A percentile compares a stretch with the other conserved stretches of the same genome.
phyloP scores from a whole-genome alignment of 2,797 vertebrate genomes.

The Diceros bicornis region DNA sequence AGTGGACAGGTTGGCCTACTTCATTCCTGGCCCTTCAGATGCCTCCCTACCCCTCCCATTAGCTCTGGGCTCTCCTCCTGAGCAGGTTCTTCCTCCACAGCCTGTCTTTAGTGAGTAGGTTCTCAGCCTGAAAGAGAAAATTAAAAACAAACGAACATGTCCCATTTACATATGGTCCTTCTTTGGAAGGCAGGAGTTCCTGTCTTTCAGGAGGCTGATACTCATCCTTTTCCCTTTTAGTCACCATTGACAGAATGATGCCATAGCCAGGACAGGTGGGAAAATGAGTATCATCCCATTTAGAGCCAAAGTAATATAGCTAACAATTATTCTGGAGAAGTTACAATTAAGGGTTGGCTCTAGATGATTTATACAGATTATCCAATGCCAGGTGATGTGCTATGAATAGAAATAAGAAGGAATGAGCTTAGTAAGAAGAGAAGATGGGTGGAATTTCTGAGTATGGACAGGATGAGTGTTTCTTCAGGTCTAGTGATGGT shows the following conservation, averaged over 20 bases:
- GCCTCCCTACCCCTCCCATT: neutral
- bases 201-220: neutral
- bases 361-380: constrained; percentile 58
- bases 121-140: constrained; percentile 52
- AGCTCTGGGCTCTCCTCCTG: neutral
- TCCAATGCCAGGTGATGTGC: neutral
- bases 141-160: neutral
- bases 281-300: neutral
- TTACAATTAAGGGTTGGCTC: neutral
- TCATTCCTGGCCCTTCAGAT: neutral
- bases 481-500: neutral
- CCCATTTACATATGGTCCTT: neutral
- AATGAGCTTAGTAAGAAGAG: constrained; percentile 35
- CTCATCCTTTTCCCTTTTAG: neutral
- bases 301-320: neutral
- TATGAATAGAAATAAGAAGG: constrained; percentile 49
- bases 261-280: neutral
- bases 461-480: neutral
- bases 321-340: constrained; percentile 33
- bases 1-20: neutral
- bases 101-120: neutral
- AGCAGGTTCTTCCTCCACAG: neutral
- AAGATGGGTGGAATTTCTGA: constrained; percentile 58
- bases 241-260: neutral
- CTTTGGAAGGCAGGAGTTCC: constrained; percentile 31